Percentiles rank a stretch among this genome's conserved stretches.
phyloP scores from a whole-genome alignment of 2,113 vertebrate species.

The Seriola aureovittata region DNA sequence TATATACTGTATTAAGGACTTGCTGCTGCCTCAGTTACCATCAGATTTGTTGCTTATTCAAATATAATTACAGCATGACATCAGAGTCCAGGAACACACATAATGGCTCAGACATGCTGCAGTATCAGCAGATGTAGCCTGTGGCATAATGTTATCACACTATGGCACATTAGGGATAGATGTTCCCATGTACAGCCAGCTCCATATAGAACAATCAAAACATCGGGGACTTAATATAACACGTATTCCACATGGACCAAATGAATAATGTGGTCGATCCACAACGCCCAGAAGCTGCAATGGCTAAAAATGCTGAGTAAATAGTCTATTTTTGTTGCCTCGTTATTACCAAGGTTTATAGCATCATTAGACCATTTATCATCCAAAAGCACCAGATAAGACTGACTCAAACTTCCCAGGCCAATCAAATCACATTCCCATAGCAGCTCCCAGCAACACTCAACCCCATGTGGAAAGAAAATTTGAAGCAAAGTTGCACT shows the following conservation, averaged over 20 bases:
- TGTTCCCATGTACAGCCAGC: conserved; percentile 52
- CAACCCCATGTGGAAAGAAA: background rate
- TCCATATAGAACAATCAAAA: conserved; percentile 34
- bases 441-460: conserved; percentile 7
- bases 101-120: conserved; percentile 50
- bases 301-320: conserved; percentile 40
- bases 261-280: conserved; percentile 5
- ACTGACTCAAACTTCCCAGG: conserved; percentile 35
- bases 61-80: conserved; percentile 71
- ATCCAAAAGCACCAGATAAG: conserved; percentile 53
- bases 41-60: conserved; percentile 45
- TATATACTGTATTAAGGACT: background rate
- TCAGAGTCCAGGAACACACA: conserved; percentile 42
- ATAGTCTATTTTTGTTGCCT: conserved; percentile 37
- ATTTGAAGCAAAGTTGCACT: conserved; percentile 11
- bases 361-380: conserved; percentile 46
- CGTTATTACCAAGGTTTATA: conserved; percentile 29
- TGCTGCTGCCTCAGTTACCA: conserved; percentile 1
- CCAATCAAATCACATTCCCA: conserved; percentile 54
- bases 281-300: conserved; percentile 7
- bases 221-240: conserved; percentile 21
- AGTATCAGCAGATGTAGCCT: conserved; percentile 53
- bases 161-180: conserved; percentile 25
- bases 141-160: conserved; percentile 52
- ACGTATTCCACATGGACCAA: background rate